These are phyloP conservation scores for Arion vulgaris DNA, from an alignment of 1,140 invertebrate genomes.

Conservation along the genomic window DNA sequence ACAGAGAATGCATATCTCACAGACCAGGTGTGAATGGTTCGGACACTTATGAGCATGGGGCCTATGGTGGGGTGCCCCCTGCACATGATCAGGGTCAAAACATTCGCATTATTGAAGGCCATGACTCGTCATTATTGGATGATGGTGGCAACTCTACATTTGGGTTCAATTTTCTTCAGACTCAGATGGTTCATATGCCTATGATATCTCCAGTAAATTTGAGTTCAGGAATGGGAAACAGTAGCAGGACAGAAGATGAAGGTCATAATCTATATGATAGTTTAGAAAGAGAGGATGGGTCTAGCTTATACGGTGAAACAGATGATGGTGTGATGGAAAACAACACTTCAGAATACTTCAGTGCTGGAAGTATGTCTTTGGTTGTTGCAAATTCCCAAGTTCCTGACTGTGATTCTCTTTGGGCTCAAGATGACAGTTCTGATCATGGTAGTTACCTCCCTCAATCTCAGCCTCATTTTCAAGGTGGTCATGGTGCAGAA, in stretches of 20 bases:
- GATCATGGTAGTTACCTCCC: constrained; percentile 27
- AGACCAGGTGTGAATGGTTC: constrained; percentile 41
- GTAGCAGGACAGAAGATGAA: constrained; percentile 24
- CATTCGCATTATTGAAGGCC: constrained; percentile 50
- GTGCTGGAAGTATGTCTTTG: constrained; percentile 3
- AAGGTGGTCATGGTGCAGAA: not conserved
- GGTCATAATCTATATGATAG: constrained; percentile 48
- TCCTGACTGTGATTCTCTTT: constrained; percentile 15
- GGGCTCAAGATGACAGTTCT: constrained; percentile 21
- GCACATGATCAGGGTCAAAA: constrained; percentile 37
- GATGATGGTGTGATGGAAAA: constrained; percentile 15
- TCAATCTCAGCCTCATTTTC: constrained; percentile 10
- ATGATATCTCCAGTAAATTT: not conserved
- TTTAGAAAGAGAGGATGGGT: constrained; percentile 45
- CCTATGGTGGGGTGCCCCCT: not conserved
- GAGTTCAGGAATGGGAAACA: not conserved
- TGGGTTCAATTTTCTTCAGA: constrained; percentile 38
- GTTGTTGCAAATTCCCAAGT: constrained; percentile 4
- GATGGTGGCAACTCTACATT: constrained; percentile 14
- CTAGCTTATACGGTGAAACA: constrained; percentile 17
- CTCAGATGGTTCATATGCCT: constrained; percentile 40
- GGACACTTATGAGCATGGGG: constrained; percentile 11
- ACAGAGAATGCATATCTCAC: constrained; percentile 24
- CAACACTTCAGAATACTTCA: constrained; percentile 18
- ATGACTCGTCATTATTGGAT: constrained; percentile 43